Evolutionary conservation across 2,888 invertebrate genomes (phyloP), one percentile per base, ranked within the genome.

Genomic region (Plagodis dolabraria): DNA sequence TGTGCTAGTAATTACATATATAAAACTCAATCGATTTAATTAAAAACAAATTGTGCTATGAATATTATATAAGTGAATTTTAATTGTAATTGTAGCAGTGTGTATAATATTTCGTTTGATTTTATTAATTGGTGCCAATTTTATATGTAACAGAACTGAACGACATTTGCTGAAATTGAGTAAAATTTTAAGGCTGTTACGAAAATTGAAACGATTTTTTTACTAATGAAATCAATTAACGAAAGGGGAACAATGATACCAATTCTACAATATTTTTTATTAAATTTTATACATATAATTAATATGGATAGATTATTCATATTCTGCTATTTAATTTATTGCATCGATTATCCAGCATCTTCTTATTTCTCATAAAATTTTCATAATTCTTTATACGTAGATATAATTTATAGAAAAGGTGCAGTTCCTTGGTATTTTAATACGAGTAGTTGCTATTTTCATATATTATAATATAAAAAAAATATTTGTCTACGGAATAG

Each of bases 171-270:
- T 74, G 57, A 60, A 73, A 66, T 64, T 70, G 67, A 62, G 52
- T 68, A 68, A 61, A 66, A 65, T 67, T 69, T 66, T 64, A 71
- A 63, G 68, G 64, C 62, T 65, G 67, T 58, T 53, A 54, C 49
- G 46, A 60, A 65, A 74, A 67, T 64, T 72, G 65, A 68, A 70
- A 66, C 67, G 68, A 67, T 69, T 72, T 69, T 71, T 64, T 60
- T 49, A 61, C 48, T 48, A 61, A 72, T 68, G 62, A 68, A 68
- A 75, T 74, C 67, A 80, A 80, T 78, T 77, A 85, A 79, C 75
- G 71, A 86, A 85, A 80, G 89, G 91, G 69, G 90, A 89, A 83
- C 89, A 91, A 90, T 83, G 76, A 79, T 72, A 82, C 72, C 78
- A 69, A 78, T 72, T 68, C 67, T 71, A 75, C 64, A 59, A 73